Evolutionary conservation across 2,113 vertebrate species (phyloP).

Genomic region (Lepus timidus): DNA sequence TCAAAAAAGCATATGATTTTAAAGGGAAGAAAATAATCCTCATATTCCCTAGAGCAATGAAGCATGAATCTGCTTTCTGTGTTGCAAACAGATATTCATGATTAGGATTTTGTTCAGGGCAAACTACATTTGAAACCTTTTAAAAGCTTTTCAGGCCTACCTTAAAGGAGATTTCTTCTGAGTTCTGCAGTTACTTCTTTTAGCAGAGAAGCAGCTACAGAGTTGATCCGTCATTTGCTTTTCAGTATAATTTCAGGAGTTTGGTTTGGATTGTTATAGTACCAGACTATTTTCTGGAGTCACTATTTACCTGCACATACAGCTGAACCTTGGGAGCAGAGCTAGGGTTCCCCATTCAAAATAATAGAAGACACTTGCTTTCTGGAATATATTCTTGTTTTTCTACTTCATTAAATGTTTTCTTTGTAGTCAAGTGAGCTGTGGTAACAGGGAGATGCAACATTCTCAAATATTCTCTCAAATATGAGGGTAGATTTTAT

Average conservation of each 20-base stretch:
- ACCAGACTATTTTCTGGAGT: not conserved
- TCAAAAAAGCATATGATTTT: not conserved
- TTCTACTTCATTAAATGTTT: not conserved
- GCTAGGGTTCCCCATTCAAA: not conserved
- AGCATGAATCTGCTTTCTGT: not conserved
- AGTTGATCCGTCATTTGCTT: constrained; percentile 35
- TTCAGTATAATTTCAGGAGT: constrained; percentile 39
- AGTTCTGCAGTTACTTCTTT: constrained; percentile 51
- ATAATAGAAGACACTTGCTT: constrained; percentile 6
- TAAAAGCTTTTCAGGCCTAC: constrained; percentile 20
- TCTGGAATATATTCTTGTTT: constrained; percentile 38
- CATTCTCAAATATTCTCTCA: constrained; percentile 3
- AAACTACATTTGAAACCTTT: constrained; percentile 2
- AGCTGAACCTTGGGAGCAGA: not conserved
- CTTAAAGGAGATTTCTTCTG: constrained; percentile 41
- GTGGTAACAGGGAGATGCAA: not conserved
- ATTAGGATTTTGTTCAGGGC: not conserved
- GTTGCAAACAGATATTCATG: constrained; percentile 16
- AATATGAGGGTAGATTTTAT: not conserved
- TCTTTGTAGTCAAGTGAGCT: constrained; percentile 2
- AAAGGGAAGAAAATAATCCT: not conserved
- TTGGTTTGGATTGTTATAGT: constrained; percentile 48
- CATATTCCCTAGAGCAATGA: constrained; percentile 25
- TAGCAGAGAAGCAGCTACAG: constrained; percentile 33
- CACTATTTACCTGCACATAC: not conserved